phyloP scores from a whole-genome alignment of 1,140 invertebrate genomes.

The Chelonus insularis region DNA sequence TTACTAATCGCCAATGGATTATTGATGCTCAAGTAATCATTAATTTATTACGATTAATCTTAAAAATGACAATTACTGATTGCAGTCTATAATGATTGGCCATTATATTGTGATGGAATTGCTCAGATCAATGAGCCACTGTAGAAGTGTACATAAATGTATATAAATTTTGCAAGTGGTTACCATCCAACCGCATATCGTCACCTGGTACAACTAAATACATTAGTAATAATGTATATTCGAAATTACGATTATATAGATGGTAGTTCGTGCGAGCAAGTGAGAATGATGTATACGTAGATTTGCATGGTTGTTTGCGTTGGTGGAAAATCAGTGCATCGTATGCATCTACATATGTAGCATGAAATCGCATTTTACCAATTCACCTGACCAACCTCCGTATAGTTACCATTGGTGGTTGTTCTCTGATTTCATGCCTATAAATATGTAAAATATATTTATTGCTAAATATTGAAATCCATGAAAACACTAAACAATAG shows the following conservation, averaged over 20 bases:
- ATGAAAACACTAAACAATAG: too few relatives aligned
- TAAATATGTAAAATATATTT: too few relatives aligned
- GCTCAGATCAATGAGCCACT: background rate
- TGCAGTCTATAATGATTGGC: too few relatives aligned
- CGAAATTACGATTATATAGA: conserved; percentile 33
- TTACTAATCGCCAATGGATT: too few relatives aligned
- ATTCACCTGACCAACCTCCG: conserved; percentile 11
- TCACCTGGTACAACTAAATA: conserved; percentile 22
- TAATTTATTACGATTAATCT: too few relatives aligned
- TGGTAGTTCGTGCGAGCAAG: background rate
- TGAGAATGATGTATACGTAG: conserved; percentile 8
- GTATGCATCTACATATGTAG: background rate
- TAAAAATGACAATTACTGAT: too few relatives aligned
- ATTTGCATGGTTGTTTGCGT: conserved; percentile 2
- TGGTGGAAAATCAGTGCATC: background rate
- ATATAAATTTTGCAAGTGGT: background rate
- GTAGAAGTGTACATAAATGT: background rate
- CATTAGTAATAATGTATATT: conserved; percentile 36
- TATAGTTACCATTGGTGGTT: conserved; percentile 3
- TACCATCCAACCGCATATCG: background rate
- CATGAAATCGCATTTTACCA: conserved; percentile 7
- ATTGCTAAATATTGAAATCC: too few relatives aligned
- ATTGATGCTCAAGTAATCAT: too few relatives aligned
- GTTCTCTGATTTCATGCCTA: background rate
- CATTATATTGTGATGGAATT: too few relatives aligned